Conservation (phyloP, 2,113 vertebrate species). For the Pelusios castaneus region DNA sequence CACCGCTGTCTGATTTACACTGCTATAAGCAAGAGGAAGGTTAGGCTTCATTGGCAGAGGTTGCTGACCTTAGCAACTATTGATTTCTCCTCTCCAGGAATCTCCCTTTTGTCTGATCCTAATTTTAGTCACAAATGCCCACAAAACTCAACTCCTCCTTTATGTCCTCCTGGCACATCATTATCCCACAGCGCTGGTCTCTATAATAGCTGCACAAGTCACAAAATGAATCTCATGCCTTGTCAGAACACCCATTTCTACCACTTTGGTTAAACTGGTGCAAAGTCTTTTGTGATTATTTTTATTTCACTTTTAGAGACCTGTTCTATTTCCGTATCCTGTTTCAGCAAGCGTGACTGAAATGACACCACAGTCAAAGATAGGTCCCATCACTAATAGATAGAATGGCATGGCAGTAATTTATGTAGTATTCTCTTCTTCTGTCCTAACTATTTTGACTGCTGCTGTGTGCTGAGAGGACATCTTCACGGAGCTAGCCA, state of each 20-base stretch:
- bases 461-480: accelerated
- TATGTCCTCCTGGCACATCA: background rate
- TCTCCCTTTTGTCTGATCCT: background rate
- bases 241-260: accelerated
- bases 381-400: background rate
- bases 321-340: background rate
- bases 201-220: background rate
- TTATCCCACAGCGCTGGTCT: background rate
- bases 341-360: background rate
- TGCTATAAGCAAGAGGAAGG: slow-evolving; percentile 1
- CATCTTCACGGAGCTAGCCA: background rate
- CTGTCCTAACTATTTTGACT: background rate
- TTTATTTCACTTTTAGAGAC: background rate
- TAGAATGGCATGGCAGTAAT: background rate
- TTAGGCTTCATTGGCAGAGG: background rate
- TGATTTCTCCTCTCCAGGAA: background rate
- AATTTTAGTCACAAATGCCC: background rate
- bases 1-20: background rate
- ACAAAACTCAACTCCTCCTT: background rate
- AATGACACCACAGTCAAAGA: slow-evolving; percentile 7
- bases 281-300: background rate
- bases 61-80: background rate
- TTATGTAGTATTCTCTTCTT: background rate
- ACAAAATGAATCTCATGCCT: accelerated
- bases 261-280: accelerated